phyloP scores from a whole-genome alignment of 2,888 invertebrate species.

The Chymomyza procnemis region DNA sequence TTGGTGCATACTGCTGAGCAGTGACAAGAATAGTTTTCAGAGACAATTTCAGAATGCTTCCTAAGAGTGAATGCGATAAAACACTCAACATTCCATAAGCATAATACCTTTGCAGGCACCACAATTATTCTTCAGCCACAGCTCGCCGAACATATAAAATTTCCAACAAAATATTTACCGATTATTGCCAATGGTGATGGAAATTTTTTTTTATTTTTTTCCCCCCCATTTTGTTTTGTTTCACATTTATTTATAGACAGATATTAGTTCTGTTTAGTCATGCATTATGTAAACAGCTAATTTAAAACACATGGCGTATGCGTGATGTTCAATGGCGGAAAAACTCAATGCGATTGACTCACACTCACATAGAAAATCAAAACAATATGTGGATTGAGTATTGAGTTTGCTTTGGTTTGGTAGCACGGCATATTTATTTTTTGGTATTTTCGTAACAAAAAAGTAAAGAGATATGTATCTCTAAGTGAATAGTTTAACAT shows the following conservation, averaged over 20 bases:
- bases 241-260: not conserved
- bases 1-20: too few relatives aligned
- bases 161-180: not conserved
- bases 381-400: not conserved
- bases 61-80: too few relatives aligned
- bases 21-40: too few relatives aligned
- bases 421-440: not conserved
- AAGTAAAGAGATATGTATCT: not conserved
- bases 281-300: not conserved
- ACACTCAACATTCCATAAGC: too few relatives aligned
- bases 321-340: not conserved
- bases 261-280: not conserved
- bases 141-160: not conserved
- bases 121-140: not conserved
- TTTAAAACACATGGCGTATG: not conserved
- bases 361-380: not conserved
- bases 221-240: not conserved
- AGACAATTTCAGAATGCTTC: too few relatives aligned
- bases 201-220: too few relatives aligned
- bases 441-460: not conserved
- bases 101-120: too few relatives aligned
- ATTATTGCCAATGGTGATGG: constrained; percentile 64
- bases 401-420: too few relatives aligned
- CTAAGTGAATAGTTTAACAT: not conserved
- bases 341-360: not conserved